Evolutionary conservation across 1,140 invertebrate genomes (phyloP).

Genomic region (Drosophila rufa): DNA sequence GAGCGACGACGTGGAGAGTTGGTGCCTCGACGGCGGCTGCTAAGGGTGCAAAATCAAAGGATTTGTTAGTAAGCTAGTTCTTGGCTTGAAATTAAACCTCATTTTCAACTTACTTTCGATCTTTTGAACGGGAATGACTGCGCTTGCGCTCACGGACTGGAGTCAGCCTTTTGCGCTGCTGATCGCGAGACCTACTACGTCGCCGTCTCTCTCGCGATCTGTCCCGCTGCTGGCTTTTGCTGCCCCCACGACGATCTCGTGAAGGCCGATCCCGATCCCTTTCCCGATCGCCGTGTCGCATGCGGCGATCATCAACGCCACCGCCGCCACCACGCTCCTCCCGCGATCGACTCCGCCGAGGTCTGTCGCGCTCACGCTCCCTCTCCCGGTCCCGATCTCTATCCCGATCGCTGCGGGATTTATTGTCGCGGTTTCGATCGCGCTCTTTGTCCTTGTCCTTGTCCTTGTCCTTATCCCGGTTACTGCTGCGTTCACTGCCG

Average conservation of each 20-base stretch:
- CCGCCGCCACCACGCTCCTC: constrained; percentile 49
- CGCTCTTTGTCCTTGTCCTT: constrained; percentile 60
- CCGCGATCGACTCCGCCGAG: constrained; percentile 63
- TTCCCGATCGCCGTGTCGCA: constrained; percentile 46
- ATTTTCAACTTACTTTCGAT: constrained; percentile 64
- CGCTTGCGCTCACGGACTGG: constrained; percentile 53
- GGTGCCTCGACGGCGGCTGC: constrained; percentile 68
- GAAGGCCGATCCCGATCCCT: constrained; percentile 86
- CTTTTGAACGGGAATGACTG: constrained; percentile 72
- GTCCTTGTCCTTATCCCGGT: constrained; percentile 79
- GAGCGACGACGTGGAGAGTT: constrained; percentile 79
- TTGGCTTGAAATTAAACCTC: not conserved
- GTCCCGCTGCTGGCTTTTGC: constrained; percentile 59
- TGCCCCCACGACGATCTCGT: constrained; percentile 84
- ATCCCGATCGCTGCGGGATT: constrained; percentile 77
- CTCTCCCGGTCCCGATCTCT: constrained; percentile 69
- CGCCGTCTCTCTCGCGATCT: constrained; percentile 38
- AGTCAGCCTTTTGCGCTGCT: constrained; percentile 42
- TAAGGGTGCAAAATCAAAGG: constrained; percentile 19
- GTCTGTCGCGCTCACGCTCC: constrained; percentile 54
- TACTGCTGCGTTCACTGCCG: constrained; percentile 42
- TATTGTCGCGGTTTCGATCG: constrained; percentile 57
- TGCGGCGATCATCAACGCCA: constrained; percentile 30
- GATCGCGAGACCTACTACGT: constrained; percentile 67
- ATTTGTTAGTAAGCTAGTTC: not conserved